Evolutionary conservation across 35 echinoderm and acorn worm species (phyloP), one percentile per base, ranked within the genome.

Genomic region (Apostichopus parvimensis): DNA sequence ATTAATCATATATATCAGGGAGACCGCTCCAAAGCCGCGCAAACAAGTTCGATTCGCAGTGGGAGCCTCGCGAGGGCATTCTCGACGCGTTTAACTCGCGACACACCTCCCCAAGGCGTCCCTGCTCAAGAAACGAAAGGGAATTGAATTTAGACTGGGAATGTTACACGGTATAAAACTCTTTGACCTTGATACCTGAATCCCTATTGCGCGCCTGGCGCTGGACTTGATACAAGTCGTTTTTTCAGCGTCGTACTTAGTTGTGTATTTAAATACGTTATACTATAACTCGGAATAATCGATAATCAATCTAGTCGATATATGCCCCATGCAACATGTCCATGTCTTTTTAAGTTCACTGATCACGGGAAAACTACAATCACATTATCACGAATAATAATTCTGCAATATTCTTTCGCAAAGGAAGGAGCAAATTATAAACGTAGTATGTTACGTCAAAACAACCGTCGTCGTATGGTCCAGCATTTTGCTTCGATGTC

Each of bases 21-120:
- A 17, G 56, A 84, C 57, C 34, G 8, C 15, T 58, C 71, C 14
- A 75, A 58, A 84, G 21, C 23, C 54, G 55, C 81, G 14, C 81
- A 84, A 84, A 84, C 81, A 84, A 84, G 81, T 84, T 84, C 54
- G 81, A 84, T 20, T 84, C 81, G n/a, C 81, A 84, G 81, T 84
- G 12, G 81, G 81, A 58, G 55, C 81, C 22, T 55, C 81, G 81
- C 57, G 9, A 84, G 55, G 81, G 81, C 23, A 84, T 84, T 84
- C 55, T 84, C 18, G 17, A 59, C 57, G 81, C 57, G 57, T 20
- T 84, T 58, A 58, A 45, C 57, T 18, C 55, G 53, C 55, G 54
- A 84, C 57, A 84, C 81, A 58, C 81, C 81, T 84, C 56, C 81
- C 81, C 81, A 84, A 84, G 81, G 81, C 81, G 81, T 84, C 81